Evolutionary conservation across 1,140 invertebrate genomes (phyloP).

Genomic region (Drosophila nigromelanica): DNA sequence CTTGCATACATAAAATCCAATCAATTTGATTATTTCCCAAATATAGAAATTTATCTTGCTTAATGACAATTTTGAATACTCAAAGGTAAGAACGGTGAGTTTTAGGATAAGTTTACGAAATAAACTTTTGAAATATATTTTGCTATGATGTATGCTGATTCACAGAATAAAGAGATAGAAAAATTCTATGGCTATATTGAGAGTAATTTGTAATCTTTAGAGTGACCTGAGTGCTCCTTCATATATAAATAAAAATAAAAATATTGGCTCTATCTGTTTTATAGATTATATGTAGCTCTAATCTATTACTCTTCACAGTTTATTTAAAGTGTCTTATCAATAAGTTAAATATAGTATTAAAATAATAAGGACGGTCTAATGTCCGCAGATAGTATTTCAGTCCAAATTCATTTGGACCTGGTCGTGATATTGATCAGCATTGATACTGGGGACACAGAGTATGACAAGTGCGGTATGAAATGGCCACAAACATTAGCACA

Average conservation of each 20-base stretch:
- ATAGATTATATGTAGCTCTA: slow-evolving; percentile 18
- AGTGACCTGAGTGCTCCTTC: neutral
- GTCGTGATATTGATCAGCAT: slow-evolving; percentile 14
- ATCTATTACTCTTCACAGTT: slow-evolving; percentile 8
- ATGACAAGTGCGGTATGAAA: slow-evolving; percentile 16
- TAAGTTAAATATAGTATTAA: slow-evolving; percentile 12
- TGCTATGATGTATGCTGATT: neutral
- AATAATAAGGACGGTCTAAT: slow-evolving; percentile 1
- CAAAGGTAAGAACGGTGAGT: slow-evolving; percentile 1
- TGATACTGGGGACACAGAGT: slow-evolving; percentile 1
- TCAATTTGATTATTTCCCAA: neutral
- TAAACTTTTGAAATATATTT: neutral
- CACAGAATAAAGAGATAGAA: neutral
- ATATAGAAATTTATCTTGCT: neutral
- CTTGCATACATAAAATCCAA: neutral
- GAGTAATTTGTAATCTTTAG: neutral
- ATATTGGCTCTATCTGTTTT: slow-evolving; percentile 5
- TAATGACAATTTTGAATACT: no score
- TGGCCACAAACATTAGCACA: slow-evolving; percentile 7
- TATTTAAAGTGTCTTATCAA: slow-evolving; percentile 35
- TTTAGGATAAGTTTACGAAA: neutral
- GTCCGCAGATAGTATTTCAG: slow-evolving; percentile 23
- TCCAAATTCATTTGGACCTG: neutral
- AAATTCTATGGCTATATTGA: neutral
- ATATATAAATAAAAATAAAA: slow-evolving; percentile 13